Conservation (phyloP, 2,888 invertebrate genomes). For the Shargacucullia verbasci region DNA sequence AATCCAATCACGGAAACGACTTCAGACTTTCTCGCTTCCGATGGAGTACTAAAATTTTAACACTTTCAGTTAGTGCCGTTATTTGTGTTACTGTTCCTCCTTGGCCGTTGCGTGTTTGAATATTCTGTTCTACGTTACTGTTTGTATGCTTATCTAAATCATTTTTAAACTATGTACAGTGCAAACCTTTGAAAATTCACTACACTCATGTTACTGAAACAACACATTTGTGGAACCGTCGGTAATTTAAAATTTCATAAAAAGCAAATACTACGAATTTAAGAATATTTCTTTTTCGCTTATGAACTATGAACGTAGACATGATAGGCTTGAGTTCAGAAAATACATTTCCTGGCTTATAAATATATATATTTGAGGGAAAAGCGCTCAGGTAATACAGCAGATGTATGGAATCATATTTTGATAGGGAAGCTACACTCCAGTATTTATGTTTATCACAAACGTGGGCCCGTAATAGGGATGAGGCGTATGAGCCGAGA, state of each 20-base stretch:
- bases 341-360: constrained; percentile 74
- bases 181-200: constrained; percentile 5
- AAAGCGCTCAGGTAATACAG: constrained; percentile 69
- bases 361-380: constrained; percentile 70
- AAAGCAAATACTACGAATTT: constrained; percentile 45
- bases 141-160: constrained; percentile 13
- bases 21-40: constrained; percentile 44
- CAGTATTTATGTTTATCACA: constrained; percentile 58
- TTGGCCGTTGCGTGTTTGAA: constrained; percentile 9
- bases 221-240: constrained; percentile 19
- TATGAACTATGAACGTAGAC: constrained; percentile 66
- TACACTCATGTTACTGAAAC: constrained; percentile 16
- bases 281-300: constrained; percentile 52
- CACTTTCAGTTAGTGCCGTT: constrained; percentile 28
- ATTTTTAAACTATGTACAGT: constrained; percentile 16
- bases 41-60: constrained; percentile 43
- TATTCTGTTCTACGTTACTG: constrained; percentile 14
- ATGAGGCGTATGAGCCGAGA: constrained; percentile 10
- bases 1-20: constrained; percentile 73
- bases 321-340: constrained; percentile 62
- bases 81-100: constrained; percentile 31
- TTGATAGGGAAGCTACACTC: constrained; percentile 58
- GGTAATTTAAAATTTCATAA: constrained; percentile 36
- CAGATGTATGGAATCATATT: constrained; percentile 67
- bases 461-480: constrained; percentile 36